Percentiles rank a stretch among this genome's conserved stretches.
phyloP scores from a whole-genome alignment of 2,113 vertebrate species.

The Sphyrna mokarran region DNA sequence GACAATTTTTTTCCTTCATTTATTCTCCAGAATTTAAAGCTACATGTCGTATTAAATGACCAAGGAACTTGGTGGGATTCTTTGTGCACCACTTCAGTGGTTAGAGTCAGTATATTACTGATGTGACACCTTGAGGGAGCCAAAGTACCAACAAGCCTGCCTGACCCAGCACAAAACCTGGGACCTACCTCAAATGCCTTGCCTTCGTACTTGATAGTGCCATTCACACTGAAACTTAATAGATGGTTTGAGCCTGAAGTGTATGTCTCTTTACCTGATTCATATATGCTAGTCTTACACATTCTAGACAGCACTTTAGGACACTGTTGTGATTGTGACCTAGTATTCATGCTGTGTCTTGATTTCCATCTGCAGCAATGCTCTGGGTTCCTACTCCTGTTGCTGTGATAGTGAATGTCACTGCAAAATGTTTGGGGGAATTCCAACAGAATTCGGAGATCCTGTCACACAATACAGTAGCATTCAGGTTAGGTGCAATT shows the following conservation, averaged over 20 bases:
- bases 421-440: neutral
- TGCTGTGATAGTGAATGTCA: neutral
- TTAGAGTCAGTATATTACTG: neutral
- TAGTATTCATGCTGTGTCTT: neutral
- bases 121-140: neutral
- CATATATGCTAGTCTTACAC: no score
- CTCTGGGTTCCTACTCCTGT: neutral
- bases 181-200: no score
- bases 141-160: neutral
- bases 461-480: neutral
- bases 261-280: no score
- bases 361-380: neutral
- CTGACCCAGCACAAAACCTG: no score
- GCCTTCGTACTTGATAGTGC: no score
- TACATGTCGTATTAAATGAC: neutral
- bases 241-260: no score
- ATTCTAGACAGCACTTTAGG: no score
- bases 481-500: neutral
- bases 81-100: neutral
- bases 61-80: neutral
- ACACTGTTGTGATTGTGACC: no score
- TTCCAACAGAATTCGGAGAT: neutral
- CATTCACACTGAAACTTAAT: no score
- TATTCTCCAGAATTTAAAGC: neutral
- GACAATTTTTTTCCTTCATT: neutral